Evolutionary conservation across 2,797 vertebrate genomes (phyloP).

Genomic region (Epinephelus awoara): DNA sequence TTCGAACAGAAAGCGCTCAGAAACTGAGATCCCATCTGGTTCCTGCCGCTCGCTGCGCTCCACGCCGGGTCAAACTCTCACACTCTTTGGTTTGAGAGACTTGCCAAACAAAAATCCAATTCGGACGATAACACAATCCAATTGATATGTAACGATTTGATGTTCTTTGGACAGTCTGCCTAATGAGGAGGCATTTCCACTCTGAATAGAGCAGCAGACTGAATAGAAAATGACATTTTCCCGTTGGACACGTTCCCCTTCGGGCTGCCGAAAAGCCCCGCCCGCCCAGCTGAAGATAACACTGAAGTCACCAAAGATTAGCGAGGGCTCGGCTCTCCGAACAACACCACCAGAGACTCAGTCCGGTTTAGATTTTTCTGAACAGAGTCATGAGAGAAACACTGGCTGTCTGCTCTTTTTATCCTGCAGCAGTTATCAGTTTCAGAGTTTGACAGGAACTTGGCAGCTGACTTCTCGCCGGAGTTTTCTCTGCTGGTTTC

Average conservation of each 20-base stretch:
- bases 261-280: not conserved
- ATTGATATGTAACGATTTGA: constrained; percentile 46
- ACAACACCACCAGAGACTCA: constrained; percentile 13
- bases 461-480: constrained; percentile 26
- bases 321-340: constrained; percentile 7
- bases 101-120: constrained; percentile 48
- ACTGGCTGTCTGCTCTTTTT: not conserved
- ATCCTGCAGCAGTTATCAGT: constrained; percentile 23
- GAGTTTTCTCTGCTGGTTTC: constrained; percentile 34
- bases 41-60: not conserved
- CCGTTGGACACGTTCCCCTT: not conserved
- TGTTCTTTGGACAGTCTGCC: constrained; percentile 34
- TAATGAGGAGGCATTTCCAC: constrained; percentile 47
- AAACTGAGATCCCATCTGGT: constrained; percentile 37
- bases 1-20: constrained; percentile 17
- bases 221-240: constrained; percentile 42
- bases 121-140: constrained; percentile 41
- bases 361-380: not conserved
- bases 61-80: constrained; percentile 6
- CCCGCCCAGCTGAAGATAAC: constrained; percentile 46
- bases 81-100: constrained; percentile 24
- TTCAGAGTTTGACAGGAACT: constrained; percentile 45
- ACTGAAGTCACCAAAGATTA: constrained; percentile 55
- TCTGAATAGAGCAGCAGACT: constrained; percentile 31
- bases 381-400: constrained; percentile 10